Base-by-base conservation (phyloP, 2,113 vertebrate genomes). In the Neopipo cinnamomea region DNA sequence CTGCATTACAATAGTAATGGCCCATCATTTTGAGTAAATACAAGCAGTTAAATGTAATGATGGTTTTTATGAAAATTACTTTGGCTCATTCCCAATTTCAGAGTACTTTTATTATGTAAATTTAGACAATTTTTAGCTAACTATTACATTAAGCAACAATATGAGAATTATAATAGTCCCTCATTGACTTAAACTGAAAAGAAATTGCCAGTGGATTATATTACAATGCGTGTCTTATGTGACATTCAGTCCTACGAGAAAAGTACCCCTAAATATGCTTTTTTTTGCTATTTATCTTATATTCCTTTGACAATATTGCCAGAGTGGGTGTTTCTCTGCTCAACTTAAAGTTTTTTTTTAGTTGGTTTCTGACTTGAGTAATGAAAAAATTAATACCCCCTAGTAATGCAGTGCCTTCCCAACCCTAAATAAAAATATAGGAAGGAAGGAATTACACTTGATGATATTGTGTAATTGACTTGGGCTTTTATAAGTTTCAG, bases 1-100 rank as follows among this genome's bases (percentile, higher is more conserved):
- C 49, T 94, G 16, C 44, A 58, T 92, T 94, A 5, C 83, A 91
- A 85, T 73, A 91, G 25, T 85, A 89, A 95, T 78, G 37, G 39
- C 31, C 31, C 35, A 56, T 91, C 41, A 85, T 90, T 96, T 97
- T 96, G 44, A 95, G 94, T 94, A 97, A 95, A 93, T 81, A 80
- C 74, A 88, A 88, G 61, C 52, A 89, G 66, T 94, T 93, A 95
- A 95, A 88, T 47, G 31, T 88, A 92, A 95, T 88, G 72, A 90
- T 63, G 53, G 35, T 90, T 90, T 96, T 91, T 91, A 83, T 58
- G 78, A 63, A 96, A 95, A 96, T 92, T 91, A 83, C 74, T 92
- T 96, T 50, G 73, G 84, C 56, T 89, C 22, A 58, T 72, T 53
- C 53, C 56, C 50, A 95, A 42, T 49, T 93, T 95, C 49, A 84